Conservation (phyloP, 1,140 invertebrate genomes). For the Rhopalosiphum maidis region DNA sequence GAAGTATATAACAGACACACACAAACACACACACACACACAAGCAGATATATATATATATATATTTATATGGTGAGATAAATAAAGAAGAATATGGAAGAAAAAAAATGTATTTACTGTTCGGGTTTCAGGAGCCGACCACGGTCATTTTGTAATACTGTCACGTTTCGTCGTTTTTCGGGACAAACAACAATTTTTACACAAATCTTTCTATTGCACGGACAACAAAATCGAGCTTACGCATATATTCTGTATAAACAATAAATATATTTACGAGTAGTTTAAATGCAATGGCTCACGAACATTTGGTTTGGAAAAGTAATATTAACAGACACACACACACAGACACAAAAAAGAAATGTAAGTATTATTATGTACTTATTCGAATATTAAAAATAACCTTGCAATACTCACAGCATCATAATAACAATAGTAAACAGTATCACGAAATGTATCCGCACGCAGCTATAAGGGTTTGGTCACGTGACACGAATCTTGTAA, state of each 20-base stretch:
- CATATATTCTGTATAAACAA: neutral
- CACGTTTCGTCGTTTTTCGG: constrained; percentile 32
- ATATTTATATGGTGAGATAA: neutral
- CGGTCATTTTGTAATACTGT: constrained; percentile 3
- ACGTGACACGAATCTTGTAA: neutral
- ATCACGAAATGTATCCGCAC: neutral
- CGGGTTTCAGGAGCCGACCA: neutral
- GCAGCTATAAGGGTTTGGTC: neutral
- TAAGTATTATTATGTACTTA: neutral
- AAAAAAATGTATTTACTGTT: constrained; percentile 25
- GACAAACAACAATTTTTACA: constrained; percentile 24
- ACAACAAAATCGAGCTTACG: constrained; percentile 1
- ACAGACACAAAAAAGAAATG: neutral
- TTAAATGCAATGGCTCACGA: neutral
- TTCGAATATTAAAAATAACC: neutral
- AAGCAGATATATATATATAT: neutral
- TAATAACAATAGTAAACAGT: neutral
- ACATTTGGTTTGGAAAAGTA: neutral
- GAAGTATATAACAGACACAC: too few relatives aligned
- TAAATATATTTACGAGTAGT: neutral
- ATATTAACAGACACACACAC: neutral
- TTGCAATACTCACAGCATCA: neutral
- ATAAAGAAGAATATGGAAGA: neutral
- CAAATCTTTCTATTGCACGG: constrained; percentile 43
- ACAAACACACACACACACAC: neutral